Evolutionary conservation across 2,797 vertebrate species (phyloP), one percentile per base, ranked within the genome.

Genomic region (Halcyon chelicuti): DNA sequence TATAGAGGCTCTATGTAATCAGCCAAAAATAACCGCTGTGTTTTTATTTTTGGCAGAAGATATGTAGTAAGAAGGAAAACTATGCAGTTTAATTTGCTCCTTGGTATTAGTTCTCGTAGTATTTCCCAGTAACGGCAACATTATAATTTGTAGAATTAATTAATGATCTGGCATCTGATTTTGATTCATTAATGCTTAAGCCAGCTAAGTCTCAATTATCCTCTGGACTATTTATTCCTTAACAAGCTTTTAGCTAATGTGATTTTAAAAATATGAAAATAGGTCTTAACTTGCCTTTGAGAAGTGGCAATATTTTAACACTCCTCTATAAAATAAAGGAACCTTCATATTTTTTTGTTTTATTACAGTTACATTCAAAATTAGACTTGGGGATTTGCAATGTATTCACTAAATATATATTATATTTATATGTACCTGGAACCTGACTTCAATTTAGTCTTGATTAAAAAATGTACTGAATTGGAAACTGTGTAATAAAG

Each of bases 131-230:
- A 93, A 94, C 61, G 82, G 90, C 92, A 97, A 97, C 95, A 94
- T 94, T 95, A 94, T 96, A 94, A 97, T 97, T 97, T 97, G 95
- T 96, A 96, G 95, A 97, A 97, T 97, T 97, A 97, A 97, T 97
- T 97, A 97, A 97, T 97, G 95, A 97, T 96, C 95, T 96, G 95
- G 96, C 97, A 96, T 97, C 95, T 97, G 97, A 97, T 97, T 97
- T 97, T 96, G 95, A 96, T 94, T 97, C 96, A 96, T 97, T 97
- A 97, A 97, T 96, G 95, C 94, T 90, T 97, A 97, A 97, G 93
- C 94, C 94, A 95, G 96, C 96, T 97, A 97, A 97, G 92, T 96
- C 96, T 96, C 96, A 97, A 96, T 97, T 97, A 97, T 97, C 95
- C 94, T 94, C 91, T 96, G 88, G 93, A 95, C 96, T 96, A 96